phyloP scores from a whole-genome alignment of 2,797 vertebrate species.

The Macroramphosus scolopax region DNA sequence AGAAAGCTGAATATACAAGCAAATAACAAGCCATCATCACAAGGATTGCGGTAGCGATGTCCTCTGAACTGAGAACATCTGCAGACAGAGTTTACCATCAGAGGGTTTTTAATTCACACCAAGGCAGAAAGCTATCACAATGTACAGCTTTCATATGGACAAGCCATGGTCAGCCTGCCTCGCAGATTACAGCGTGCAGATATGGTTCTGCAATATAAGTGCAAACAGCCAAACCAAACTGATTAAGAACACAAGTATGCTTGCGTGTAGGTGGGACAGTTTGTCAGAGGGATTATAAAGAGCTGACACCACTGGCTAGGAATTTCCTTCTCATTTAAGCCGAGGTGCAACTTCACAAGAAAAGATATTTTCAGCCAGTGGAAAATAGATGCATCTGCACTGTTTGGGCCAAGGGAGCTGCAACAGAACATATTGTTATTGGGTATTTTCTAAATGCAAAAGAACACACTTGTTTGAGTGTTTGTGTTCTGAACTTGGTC shows the following conservation, averaged over 20 bases:
- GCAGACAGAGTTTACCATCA: no score
- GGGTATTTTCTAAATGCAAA: not conserved
- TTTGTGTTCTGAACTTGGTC: not conserved
- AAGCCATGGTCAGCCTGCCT: not conserved
- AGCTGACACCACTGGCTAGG: not conserved
- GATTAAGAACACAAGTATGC: conserved; percentile 11
- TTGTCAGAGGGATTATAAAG: not conserved
- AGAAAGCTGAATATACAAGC: not conserved
- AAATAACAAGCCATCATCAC: not conserved
- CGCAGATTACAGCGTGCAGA: conserved; percentile 3
- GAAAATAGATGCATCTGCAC: not conserved
- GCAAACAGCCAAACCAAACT: conserved; percentile 4
- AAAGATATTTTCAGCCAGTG: not conserved
- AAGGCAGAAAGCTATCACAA: no score
- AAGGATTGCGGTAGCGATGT: no score
- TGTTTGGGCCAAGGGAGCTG: not conserved
- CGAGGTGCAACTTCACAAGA: not conserved
- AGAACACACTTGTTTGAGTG: not conserved
- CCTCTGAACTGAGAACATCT: no score
- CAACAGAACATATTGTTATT: no score
- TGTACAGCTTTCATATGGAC: no score
- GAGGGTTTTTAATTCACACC: no score
- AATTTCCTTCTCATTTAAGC: conserved; percentile 3
- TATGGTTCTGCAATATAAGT: not conserved
- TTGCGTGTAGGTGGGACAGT: not conserved